These are phyloP conservation scores for Scophthalmus maximus DNA, from an alignment of 2,113 vertebrate genomes.

Conservation along the genomic window DNA sequence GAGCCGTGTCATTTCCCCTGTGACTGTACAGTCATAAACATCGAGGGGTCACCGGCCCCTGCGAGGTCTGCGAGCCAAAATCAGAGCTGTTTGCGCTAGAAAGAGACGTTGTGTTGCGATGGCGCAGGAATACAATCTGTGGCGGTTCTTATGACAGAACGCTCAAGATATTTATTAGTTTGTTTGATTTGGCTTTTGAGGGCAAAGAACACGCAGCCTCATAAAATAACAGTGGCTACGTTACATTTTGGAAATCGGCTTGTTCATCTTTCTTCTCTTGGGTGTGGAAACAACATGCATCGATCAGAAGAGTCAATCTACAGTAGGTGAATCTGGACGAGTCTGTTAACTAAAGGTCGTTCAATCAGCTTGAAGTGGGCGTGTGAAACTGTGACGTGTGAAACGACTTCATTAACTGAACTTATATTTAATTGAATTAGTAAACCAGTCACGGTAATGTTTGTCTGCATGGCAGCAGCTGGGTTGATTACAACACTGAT, in stretches of 20 bases:
- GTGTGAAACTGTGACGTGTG: not conserved
- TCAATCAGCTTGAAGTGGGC: no score
- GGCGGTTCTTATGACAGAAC: not conserved
- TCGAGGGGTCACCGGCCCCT: conserved; percentile 16
- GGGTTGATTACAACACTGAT: not conserved
- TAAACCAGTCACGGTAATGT: not conserved
- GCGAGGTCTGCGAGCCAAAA: conserved; percentile 8
- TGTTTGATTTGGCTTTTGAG: not conserved
- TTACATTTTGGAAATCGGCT: no score
- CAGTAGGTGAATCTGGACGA: no score
- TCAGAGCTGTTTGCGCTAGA: conserved; percentile 11
- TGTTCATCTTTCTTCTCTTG: no score
- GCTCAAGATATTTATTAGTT: conserved; percentile 1
- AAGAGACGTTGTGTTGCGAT: conserved; percentile 16
- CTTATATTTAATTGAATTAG: no score
- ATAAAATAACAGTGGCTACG: not conserved
- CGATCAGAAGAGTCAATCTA: no score
- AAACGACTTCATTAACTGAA: not conserved
- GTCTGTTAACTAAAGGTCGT: no score
- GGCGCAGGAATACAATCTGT: not conserved
- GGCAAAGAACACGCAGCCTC: no score
- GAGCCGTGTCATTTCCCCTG: conserved; percentile 15
- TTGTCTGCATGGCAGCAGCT: not conserved
- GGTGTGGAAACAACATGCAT: no score
- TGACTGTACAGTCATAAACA: conserved; percentile 31